A percentile compares a stretch with the other conserved stretches of the same genome.
These are phyloP conservation scores for Drosophila putrida DNA, from an alignment of 2,888 invertebrate species.

Conservation along the genomic window DNA sequence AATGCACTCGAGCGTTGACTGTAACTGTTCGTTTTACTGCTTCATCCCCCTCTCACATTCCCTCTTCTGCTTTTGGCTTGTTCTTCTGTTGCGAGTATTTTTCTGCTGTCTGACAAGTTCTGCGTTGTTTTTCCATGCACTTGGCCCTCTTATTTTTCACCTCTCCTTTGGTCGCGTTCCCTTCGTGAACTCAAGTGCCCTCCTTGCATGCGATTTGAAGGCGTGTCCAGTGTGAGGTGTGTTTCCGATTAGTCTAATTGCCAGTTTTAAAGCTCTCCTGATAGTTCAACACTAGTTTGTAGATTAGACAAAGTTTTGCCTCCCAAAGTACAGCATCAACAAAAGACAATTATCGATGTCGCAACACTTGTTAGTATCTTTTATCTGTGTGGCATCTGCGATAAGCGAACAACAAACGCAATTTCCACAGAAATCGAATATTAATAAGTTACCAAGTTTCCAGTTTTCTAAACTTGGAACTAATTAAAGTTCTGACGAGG, in stretches of 20 bases:
- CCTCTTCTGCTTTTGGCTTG: conserved; percentile 18
- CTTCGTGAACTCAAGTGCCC: conserved; percentile 55
- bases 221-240: conserved; percentile 52
- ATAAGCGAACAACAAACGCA: conserved; percentile 49
- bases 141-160: conserved; percentile 39
- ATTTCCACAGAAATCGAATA: conserved; percentile 44
- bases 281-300: conserved; percentile 15
- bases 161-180: conserved; percentile 21
- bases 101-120: conserved; percentile 79
- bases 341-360: conserved; percentile 17
- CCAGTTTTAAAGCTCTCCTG: background rate
- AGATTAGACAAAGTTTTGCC: conserved; percentile 10
- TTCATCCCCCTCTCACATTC: conserved; percentile 27
- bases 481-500: conserved; percentile 52
- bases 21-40: conserved; percentile 53
- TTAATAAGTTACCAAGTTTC: conserved; percentile 25
- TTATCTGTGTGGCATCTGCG: conserved; percentile 53
- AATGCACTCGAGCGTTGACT: conserved; percentile 77
- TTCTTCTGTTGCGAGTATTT: conserved; percentile 15
- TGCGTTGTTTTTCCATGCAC: conserved; percentile 57
- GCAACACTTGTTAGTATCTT: background rate
- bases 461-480: conserved; percentile 29
- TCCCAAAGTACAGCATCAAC: background rate
- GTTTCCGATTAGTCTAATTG: conserved; percentile 58
- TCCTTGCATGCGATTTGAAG: conserved; percentile 53